Evolutionary conservation across 2,888 invertebrate species (phyloP), one percentile per base, ranked within the genome.

Genomic region (Diloba caeruleocephala): DNA sequence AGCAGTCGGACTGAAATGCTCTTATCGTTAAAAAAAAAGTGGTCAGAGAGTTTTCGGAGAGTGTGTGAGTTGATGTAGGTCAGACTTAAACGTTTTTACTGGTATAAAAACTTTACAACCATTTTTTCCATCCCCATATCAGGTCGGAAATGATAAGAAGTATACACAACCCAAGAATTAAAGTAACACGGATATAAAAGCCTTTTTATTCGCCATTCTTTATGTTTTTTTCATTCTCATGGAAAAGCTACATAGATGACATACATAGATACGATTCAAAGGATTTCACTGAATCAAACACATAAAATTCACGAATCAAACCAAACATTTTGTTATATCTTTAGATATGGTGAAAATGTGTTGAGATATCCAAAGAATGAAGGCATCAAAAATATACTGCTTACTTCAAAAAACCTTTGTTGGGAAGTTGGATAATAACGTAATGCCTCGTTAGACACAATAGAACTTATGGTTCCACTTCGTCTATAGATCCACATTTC

Each of bases 201-300:
- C 15, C 36, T 43, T 67, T 71, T 54, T 46, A 50, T 56, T 53
- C 34, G 33, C 25, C 66, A 56, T 75, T 52, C 58, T 65, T 54
- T 60, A 49, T 53, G 45, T 52, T 46, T 52, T 57, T 65, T 55
- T 59, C 66, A 60, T 60, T 58, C 41, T 33, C 46, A 53, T 32
- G 39, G 46, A 38, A 56, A 64, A 41, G 37, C 50, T 62, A n/a
- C n/a, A n/a, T n/a, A 60, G 68, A 74, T 73, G 66, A 62, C 71
- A 73, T 14, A 62, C 14, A 61, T 56, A 73, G 69, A 66, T 71
- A 63, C 32, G 12, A 64, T 65, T 50, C 48, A 66, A 72, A 71
- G 52, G 56, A 51, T 67, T 53, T 50, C 29, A 50, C 38, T 44
- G 51, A 67, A 59, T 67, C 52, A 36, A 71, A 74, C 61, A 51